Evolutionary conservation across 2,888 invertebrate genomes (phyloP).

Genomic region (Scrobipalpa atriplicella): DNA sequence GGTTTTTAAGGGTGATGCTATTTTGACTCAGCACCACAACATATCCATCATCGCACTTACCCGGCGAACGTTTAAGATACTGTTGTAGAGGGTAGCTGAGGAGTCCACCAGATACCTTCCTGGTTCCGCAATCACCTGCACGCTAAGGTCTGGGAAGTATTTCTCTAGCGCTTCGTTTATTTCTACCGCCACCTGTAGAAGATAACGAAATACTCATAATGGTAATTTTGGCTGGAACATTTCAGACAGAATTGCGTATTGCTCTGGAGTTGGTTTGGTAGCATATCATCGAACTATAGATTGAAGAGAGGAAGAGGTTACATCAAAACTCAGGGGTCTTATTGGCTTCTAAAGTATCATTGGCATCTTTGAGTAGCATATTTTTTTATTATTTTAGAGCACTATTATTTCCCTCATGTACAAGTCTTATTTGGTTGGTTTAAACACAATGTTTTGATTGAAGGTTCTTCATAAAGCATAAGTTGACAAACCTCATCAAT

Average conservation of each 20-base stretch:
- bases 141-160: constrained; percentile 47
- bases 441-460: constrained; percentile 12
- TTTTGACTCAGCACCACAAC: not conserved
- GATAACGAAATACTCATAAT: too few relatives aligned
- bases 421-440: not conserved
- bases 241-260: too few relatives aligned
- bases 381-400: too few relatives aligned
- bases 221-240: too few relatives aligned
- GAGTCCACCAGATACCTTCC: constrained; percentile 51
- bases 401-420: not conserved
- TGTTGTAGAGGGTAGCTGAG: constrained; percentile 47
- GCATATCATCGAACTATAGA: too few relatives aligned
- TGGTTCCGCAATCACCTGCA: constrained; percentile 52
- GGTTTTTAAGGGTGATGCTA: too few relatives aligned
- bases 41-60: constrained; percentile 38
- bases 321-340: too few relatives aligned
- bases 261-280: too few relatives aligned
- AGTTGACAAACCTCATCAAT: constrained; percentile 48
- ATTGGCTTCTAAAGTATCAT: too few relatives aligned
- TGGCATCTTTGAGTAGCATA: too few relatives aligned
- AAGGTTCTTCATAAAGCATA: too few relatives aligned
- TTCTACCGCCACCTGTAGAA: constrained; percentile 42
- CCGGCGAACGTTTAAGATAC: constrained; percentile 43
- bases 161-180: constrained; percentile 48
- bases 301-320: too few relatives aligned